Conservation (phyloP, 2,888 invertebrate genomes). For the Leptinotarsa rubiginosa region DNA sequence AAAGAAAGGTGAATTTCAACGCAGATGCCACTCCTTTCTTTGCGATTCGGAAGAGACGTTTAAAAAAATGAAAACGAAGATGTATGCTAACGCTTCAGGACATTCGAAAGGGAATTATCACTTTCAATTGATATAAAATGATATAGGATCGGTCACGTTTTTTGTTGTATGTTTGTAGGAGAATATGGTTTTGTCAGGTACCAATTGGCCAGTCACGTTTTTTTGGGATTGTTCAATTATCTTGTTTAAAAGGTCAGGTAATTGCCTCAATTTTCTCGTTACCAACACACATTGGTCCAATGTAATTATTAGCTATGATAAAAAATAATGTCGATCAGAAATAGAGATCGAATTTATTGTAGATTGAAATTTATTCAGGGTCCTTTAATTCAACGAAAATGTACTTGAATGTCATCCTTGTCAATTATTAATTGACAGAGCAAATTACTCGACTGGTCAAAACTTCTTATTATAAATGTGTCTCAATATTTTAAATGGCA, state of each 20-base stretch:
- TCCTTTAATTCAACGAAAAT: too few species aligned
- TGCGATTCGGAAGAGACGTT: conserved; percentile 1
- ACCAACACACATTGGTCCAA: not conserved
- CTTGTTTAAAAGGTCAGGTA: not conserved
- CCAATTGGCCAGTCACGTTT: conserved; percentile 3
- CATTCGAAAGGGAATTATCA: conserved; percentile 17
- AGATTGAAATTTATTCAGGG: too few species aligned
- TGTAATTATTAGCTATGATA: not conserved
- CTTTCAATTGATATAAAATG: conserved; percentile 9
- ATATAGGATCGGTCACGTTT: conserved; percentile 14
- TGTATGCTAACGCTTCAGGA: conserved; percentile 8
- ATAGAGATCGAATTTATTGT: too few species aligned
- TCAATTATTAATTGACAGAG: too few species aligned
- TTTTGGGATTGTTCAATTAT: conserved; percentile 11
- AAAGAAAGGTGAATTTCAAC: conserved; percentile 21
- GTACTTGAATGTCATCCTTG: too few species aligned
- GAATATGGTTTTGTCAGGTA: too few species aligned
- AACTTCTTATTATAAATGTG: too few species aligned
- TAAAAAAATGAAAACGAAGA: not conserved
- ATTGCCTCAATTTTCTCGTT: not conserved
- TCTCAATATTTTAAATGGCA: too few species aligned
- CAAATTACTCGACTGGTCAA: too few species aligned
- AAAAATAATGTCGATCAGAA: not conserved
- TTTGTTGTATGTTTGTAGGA: not conserved
- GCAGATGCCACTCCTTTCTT: conserved; percentile 9